phyloP scores from a whole-genome alignment of 2,888 invertebrate species.

The Tenthredo livida region DNA sequence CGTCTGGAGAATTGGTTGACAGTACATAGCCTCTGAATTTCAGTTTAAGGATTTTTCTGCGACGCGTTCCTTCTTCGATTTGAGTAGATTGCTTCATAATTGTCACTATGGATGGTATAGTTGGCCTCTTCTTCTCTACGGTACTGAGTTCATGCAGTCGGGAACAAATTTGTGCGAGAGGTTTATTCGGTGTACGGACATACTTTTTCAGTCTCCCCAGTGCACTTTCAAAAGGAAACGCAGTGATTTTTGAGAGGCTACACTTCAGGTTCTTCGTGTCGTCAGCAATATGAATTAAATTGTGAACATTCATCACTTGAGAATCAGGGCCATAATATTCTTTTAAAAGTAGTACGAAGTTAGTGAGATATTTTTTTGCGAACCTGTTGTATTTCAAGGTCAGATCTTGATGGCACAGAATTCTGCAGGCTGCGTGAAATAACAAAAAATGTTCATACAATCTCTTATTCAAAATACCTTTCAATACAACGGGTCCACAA shows the following conservation, averaged over 20 bases:
- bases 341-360: neutral
- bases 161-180: neutral
- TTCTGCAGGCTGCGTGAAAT: slow-evolving; percentile 23
- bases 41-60: neutral
- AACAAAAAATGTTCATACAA: slow-evolving; percentile 10
- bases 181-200: neutral
- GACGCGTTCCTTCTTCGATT: neutral
- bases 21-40: neutral
- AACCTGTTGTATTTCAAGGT: neutral
- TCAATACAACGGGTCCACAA: slow-evolving; percentile 10
- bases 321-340: neutral
- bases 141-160: neutral
- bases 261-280: neutral
- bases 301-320: neutral
- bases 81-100: neutral
- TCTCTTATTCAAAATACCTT: slow-evolving; percentile 1
- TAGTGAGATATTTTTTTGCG: neutral
- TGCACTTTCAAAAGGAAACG: neutral
- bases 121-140: neutral
- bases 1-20: neutral
- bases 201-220: neutral
- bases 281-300: neutral
- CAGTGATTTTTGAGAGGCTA: neutral
- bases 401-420: neutral
- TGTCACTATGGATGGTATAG: neutral